A percentile compares a stretch with the other conserved stretches of the same genome.
These are phyloP conservation scores for Sebastes trivittatus DNA, from an alignment of 2,797 vertebrate species.

Conservation along the genomic window DNA sequence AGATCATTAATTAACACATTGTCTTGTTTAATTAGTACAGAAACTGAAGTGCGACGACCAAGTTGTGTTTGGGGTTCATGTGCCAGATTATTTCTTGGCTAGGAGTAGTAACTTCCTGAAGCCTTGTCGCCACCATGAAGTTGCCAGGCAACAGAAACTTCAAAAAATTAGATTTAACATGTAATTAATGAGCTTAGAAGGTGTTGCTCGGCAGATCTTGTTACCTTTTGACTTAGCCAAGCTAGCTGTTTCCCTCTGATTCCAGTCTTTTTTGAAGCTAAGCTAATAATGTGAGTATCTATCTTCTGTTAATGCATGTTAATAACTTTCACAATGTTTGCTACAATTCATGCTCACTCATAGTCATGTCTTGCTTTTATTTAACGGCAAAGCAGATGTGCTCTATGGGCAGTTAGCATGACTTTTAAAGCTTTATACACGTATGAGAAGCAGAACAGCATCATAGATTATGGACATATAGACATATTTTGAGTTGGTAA, in stretches of 20 bases:
- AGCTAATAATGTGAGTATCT: background rate
- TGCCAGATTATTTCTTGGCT: background rate
- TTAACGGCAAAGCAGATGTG: background rate
- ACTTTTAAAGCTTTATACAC: background rate
- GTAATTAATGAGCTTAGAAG: background rate
- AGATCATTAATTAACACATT: background rate
- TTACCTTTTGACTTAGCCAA: background rate
- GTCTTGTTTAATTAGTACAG: background rate
- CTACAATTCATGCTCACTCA: background rate
- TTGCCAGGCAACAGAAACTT: background rate
- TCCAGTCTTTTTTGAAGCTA: background rate
- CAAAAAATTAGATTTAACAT: background rate
- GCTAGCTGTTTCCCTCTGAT: background rate
- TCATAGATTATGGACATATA: background rate
- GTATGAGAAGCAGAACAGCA: background rate
- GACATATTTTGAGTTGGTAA: background rate
- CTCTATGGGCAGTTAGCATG: background rate
- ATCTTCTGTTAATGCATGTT: background rate
- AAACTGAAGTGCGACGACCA: background rate
- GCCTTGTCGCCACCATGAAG: background rate
- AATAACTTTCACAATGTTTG: background rate
- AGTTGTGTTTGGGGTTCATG: background rate
- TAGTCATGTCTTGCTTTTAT: background rate
- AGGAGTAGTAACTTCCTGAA: background rate
- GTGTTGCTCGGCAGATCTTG: background rate